A percentile compares a stretch with the other conserved stretches of the same genome.
These are phyloP conservation scores for Oscheius sp. DNA, from an alignment of 2,888 invertebrate genomes.

Conservation along the genomic window DNA sequence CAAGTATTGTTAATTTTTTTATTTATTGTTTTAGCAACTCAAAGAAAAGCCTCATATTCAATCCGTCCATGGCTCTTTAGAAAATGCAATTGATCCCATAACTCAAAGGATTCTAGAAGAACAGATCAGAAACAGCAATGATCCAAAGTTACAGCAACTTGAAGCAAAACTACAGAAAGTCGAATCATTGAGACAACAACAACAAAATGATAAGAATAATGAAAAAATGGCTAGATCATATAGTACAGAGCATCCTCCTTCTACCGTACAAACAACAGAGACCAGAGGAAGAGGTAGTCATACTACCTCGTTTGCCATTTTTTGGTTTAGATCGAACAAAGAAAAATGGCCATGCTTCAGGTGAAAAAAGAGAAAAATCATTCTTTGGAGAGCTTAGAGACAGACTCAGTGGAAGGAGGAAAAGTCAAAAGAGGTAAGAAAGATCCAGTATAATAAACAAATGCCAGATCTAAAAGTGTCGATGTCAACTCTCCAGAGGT, in stretches of 20 bases:
- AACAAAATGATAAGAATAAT: background rate
- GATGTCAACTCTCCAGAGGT: conserved; percentile 54
- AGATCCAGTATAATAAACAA: background rate
- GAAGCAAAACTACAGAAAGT: conserved; percentile 46
- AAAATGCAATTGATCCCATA: conserved; percentile 56
- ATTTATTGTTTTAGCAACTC: conserved; percentile 28
- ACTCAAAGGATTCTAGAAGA: conserved; percentile 48
- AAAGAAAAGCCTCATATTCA: conserved; percentile 56
- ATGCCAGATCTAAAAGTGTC: conserved; percentile 58
- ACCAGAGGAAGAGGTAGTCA: conserved; percentile 11
- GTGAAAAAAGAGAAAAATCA: conserved; percentile 59
- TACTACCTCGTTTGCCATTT: background rate
- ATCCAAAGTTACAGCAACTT: conserved; percentile 39
- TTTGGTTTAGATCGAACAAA: conserved; percentile 39
- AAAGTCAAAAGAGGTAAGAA: conserved; percentile 44
- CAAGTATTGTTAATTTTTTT: conserved; percentile 39
- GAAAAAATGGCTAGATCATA: background rate
- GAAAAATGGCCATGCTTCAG: conserved; percentile 32
- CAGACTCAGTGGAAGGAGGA: conserved; percentile 58
- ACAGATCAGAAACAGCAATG: conserved; percentile 42
- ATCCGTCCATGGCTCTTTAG: conserved; percentile 57
- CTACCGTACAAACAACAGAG: conserved; percentile 2
- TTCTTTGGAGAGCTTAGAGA: conserved; percentile 67
- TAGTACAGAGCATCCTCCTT: conserved; percentile 30
- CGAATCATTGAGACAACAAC: conserved; percentile 20